Base-by-base conservation (phyloP, 2,797 vertebrate genomes). In the Ctenosaura bakeri region DNA sequence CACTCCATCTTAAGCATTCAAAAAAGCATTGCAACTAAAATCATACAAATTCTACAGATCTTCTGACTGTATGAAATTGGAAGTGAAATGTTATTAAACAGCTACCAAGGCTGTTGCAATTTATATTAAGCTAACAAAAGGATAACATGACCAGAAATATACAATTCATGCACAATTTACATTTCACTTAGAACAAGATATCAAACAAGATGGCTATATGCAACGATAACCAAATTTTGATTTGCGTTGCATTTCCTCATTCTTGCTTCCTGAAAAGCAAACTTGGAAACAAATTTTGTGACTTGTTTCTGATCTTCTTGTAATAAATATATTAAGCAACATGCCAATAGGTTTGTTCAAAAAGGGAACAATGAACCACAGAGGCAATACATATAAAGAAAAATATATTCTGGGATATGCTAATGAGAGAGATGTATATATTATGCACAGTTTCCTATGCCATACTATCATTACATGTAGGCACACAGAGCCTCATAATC, bases 41-140 rank as follows among this genome's bases (percentile, higher is more conserved):
- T 66, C 62, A 82, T 59, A 59, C 32, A 38, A 64, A 64, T 18
- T 83, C 3, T 38, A 46, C 24, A 42, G 35, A 42, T 29, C 59
- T 66, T 18, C 24, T 66, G 64, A 46, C 82, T 50, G 22, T 8
- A 66, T 79, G 46, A 54, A 80, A 54, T 80, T 54, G 14, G 26
- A 80, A 80, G 12, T 52, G 26, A 80, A 80, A 80, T 80, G 50
- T 80, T 80, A 80, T 80, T 80, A 50, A 79, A 26, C 16, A 32
- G 77, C 77, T 29, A 79, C 24, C 77, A 79, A 52, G 12, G 77
- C 46, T 4, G 13, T 32, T 79, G 59, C 59, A 42, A 83, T 38
- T 64, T 35, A 14, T 42, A 38, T 66, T 83, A 46, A 83, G 66
- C 62, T 83, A 64, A 83, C 24, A 64, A 83, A 83, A 10, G 59